Evolutionary conservation across 1,140 invertebrate genomes (phyloP).

Genomic region (Lucilia cuprina): DNA sequence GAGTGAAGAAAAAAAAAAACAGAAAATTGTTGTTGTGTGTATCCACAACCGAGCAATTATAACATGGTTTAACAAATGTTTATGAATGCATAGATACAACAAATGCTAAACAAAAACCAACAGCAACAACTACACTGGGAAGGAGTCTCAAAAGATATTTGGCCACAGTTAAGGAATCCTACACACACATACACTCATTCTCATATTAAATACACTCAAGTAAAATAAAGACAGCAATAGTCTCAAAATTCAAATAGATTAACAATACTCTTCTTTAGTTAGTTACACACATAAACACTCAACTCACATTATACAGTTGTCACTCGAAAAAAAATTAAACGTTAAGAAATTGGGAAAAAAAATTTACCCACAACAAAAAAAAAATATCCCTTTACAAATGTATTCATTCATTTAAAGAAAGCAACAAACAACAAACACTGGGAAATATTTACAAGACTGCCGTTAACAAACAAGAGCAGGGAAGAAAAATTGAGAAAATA

Average conservation of each 20-base stretch:
- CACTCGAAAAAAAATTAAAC: slow-evolving; percentile 27
- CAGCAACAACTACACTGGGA: background rate
- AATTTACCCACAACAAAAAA: background rate
- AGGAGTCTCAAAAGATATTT: background rate
- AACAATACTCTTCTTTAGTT: background rate
- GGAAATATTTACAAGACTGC: background rate
- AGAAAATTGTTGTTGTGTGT: background rate
- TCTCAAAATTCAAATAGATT: background rate
- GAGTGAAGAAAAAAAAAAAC: background rate
- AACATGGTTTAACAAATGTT: slow-evolving; percentile 29
- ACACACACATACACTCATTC: background rate
- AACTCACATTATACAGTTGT: slow-evolving; percentile 5
- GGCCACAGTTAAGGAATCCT: background rate
- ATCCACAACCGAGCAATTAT: slow-evolving; percentile 26
- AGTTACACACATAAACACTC: background rate
- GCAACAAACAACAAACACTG: background rate
- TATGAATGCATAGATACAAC: background rate
- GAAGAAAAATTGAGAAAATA: too few species aligned
- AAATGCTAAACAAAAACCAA: slow-evolving; percentile 19
- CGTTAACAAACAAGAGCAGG: background rate
- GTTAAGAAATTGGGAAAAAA: background rate
- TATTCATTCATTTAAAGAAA: background rate
- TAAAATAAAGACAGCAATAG: slow-evolving; percentile 10
- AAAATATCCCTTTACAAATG: background rate
- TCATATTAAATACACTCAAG: background rate